A percentile compares a stretch with the other conserved stretches of the same genome.
Conservation (phyloP, 1,140 invertebrate genomes). For the Drosophila bocqueti region DNA sequence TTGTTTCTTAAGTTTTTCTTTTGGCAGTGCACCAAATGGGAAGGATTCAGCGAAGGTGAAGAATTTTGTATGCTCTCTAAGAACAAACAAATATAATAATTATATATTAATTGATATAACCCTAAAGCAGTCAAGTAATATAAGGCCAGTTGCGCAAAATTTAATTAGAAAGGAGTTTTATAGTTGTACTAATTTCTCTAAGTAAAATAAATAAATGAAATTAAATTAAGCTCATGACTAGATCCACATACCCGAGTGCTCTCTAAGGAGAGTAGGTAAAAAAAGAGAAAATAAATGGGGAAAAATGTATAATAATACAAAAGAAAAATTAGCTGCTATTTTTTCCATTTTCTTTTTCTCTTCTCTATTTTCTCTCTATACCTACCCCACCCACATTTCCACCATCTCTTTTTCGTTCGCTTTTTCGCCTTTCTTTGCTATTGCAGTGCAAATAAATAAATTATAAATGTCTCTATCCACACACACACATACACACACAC, state of each 20-base stretch:
- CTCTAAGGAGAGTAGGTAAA: not conserved
- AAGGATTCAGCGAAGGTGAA: not conserved
- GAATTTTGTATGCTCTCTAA: slow-evolving; percentile 4
- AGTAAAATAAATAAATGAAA: not conserved
- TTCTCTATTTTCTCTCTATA: slow-evolving; percentile 5
- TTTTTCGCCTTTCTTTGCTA: slow-evolving; percentile 47
- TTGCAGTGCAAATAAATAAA: slow-evolving; percentile 62
- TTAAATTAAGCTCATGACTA: not conserved
- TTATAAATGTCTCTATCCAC: slow-evolving; percentile 54
- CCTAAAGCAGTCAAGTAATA: too few relatives aligned
- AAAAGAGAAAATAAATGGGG: slow-evolving; percentile 33
- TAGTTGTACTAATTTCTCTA: not conserved
- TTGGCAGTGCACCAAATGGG: slow-evolving; percentile 55
- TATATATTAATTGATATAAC: too few relatives aligned
- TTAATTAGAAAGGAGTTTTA: not conserved
- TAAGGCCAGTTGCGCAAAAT: not conserved
- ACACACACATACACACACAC: not conserved
- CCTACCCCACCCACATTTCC: slow-evolving; percentile 10
- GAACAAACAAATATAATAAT: too few relatives aligned
- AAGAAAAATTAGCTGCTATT: slow-evolving; percentile 38
- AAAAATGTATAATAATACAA: slow-evolving; percentile 43
- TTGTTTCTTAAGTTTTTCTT: slow-evolving; percentile 42
- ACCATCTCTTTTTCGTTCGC: slow-evolving; percentile 34
- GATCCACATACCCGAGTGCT: not conserved
- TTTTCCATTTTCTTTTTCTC: slow-evolving; percentile 14